phyloP scores from a whole-genome alignment of 2,113 vertebrate genomes.

The Lagopus leucura region DNA sequence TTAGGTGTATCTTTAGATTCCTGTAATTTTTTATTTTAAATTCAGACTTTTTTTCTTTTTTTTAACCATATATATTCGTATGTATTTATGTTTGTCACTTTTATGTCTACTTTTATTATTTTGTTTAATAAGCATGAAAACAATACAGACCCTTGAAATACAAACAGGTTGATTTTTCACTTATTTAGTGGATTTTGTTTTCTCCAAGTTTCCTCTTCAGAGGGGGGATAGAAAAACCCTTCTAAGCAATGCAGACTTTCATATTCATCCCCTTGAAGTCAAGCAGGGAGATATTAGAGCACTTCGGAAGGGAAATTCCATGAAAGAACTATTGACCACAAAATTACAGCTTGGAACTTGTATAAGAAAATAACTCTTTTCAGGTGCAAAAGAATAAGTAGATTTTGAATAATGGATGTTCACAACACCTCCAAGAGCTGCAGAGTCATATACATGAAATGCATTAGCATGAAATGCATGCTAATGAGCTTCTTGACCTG shows the following conservation, averaged over 20 bases:
- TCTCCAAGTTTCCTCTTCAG: background rate
- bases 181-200: background rate
- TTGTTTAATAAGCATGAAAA: background rate
- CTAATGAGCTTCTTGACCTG: background rate
- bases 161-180: background rate
- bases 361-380: background rate
- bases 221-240: background rate
- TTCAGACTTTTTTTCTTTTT: background rate
- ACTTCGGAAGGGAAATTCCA: background rate
- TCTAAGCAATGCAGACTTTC: background rate
- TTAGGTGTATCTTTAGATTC: background rate
- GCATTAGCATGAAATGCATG: background rate
- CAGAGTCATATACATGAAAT: background rate
- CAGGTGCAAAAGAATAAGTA: background rate
- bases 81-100: background rate
- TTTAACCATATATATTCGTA: background rate
- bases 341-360: background rate
- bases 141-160: background rate
- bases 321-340: background rate
- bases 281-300: background rate
- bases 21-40: background rate
- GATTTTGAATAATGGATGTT: background rate
- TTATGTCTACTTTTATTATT: background rate
- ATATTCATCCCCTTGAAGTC: background rate
- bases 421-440: background rate